Evolutionary conservation across 2,797 vertebrate species (phyloP), one percentile per base, ranked within the genome.

Genomic region (Gobio occitaniae): DNA sequence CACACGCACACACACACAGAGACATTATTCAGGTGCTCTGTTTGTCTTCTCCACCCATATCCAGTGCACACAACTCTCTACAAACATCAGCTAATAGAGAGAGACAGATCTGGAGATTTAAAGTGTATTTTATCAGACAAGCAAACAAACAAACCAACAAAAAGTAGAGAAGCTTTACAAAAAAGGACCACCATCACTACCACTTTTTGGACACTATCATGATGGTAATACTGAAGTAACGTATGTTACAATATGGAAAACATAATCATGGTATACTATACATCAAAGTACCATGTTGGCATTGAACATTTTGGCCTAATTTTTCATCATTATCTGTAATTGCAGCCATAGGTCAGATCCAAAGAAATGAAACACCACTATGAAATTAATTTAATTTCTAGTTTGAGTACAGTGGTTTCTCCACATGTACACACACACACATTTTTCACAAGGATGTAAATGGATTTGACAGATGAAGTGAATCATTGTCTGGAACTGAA

Each of bases 381-480:
- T 36, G 15, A 76, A 52, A 74, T 38, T 1, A 38, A 21, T 56
- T 41, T 59, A 6, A 15, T n/a, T 59, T 8, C 6, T 7, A 13
- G 32, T 56, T 59, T 59, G 36, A 56, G 32, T 16, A 25, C 74
- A 77, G 50, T 56, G 32, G 29, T n/a, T 76, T 76, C 32, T n/a
- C 19, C 25, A 8, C 69, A 47, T 38, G 19, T 10, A 13, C 19
- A 44, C 38, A 72, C 70, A 44, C 10, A 68, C 65, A 66, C 3
- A 32, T 61, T 63, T 63, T 63, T 25, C n/a, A 13, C 59, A 47
- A 25, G 38, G 56, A 63, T 47, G 15, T 29, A 63, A 78, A 65
- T 32, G 77, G 10, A 65, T 65, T 65, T 65, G 59, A 78, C 59
- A 78, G 38, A 82, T 90, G 90, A 88, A 91, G 48, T 71, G 78